Evolutionary conservation across 2,797 vertebrate genomes (phyloP).

Genomic region (Peromyscus aztecus): DNA sequence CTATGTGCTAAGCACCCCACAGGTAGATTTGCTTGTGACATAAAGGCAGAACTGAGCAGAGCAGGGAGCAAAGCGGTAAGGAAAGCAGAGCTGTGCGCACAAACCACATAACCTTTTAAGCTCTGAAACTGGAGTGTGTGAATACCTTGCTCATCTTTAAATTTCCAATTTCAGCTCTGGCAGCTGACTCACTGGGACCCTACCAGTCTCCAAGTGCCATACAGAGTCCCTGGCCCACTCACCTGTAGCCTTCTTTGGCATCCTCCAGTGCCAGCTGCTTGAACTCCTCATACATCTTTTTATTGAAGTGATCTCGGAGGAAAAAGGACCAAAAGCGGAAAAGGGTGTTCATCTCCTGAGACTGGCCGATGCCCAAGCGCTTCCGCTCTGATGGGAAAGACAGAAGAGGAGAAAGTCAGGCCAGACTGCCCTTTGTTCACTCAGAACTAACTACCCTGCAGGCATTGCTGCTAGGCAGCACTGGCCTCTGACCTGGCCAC

Average conservation of each 20-base stretch:
- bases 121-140: neutral
- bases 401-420: neutral
- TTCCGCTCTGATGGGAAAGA: constrained; percentile 93
- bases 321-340: constrained; percentile 99
- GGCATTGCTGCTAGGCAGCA: neutral
- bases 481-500: neutral
- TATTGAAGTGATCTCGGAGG: constrained; percentile 98
- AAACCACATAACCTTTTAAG: constrained; percentile 33
- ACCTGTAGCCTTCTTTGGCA: constrained; percentile 99
- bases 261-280: constrained; percentile 97
- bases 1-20: neutral
- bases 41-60: neutral
- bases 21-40: neutral
- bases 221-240: neutral
- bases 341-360: constrained; percentile 99
- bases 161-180: neutral
- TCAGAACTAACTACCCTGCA: neutral
- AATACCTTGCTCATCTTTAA: constrained; percentile 26
- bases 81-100: neutral
- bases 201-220: neutral
- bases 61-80: neutral
- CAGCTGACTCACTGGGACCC: neutral
- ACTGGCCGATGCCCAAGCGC: constrained; percentile 97
- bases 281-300: constrained; percentile 99
- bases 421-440: neutral